Conservation (phyloP, 2,888 invertebrate species). For the Pyrgus malvae region DNA sequence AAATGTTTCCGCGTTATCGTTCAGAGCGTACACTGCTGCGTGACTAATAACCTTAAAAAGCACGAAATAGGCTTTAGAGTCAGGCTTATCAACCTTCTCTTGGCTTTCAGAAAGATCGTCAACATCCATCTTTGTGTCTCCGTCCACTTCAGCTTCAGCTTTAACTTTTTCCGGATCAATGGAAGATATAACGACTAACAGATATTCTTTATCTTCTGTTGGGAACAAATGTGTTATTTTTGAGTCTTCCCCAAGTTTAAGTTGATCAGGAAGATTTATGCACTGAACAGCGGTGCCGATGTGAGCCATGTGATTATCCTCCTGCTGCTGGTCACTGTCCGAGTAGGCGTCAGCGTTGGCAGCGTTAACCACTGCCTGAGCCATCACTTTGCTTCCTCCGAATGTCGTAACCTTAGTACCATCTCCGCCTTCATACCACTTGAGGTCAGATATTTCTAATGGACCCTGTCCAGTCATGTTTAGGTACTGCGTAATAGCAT, state of each 20-base stretch:
- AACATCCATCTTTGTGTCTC: constrained; percentile 72
- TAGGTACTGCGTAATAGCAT: constrained; percentile 66
- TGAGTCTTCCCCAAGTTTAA: constrained; percentile 73
- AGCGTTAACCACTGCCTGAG: constrained; percentile 61
- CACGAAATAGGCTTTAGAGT: constrained; percentile 63
- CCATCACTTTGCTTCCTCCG: constrained; percentile 60
- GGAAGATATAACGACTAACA: constrained; percentile 82
- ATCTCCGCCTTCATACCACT: constrained; percentile 72
- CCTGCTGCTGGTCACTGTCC: constrained; percentile 69
- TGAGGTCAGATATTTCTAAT: constrained; percentile 70
- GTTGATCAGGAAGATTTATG: constrained; percentile 74
- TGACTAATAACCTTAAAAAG: constrained; percentile 65
- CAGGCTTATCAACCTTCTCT: constrained; percentile 51
- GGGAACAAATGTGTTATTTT: constrained; percentile 85
- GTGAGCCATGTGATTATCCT: constrained; percentile 56
- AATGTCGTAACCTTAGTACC: constrained; percentile 62
- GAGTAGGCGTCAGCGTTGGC: constrained; percentile 73
- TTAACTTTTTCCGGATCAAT: constrained; percentile 60
- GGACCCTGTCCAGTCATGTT: constrained; percentile 67
- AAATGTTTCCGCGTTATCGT: constrained; percentile 83
- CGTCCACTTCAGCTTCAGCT: constrained; percentile 51
- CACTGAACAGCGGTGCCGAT: constrained; percentile 82
- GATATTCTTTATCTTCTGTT: constrained; percentile 85
- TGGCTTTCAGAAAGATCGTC: constrained; percentile 56
- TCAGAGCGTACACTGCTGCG: constrained; percentile 64